Evolutionary conservation across 2,888 invertebrate genomes (phyloP), one percentile per base, ranked within the genome.

Genomic region (Eristalinus sepulchralis): DNA sequence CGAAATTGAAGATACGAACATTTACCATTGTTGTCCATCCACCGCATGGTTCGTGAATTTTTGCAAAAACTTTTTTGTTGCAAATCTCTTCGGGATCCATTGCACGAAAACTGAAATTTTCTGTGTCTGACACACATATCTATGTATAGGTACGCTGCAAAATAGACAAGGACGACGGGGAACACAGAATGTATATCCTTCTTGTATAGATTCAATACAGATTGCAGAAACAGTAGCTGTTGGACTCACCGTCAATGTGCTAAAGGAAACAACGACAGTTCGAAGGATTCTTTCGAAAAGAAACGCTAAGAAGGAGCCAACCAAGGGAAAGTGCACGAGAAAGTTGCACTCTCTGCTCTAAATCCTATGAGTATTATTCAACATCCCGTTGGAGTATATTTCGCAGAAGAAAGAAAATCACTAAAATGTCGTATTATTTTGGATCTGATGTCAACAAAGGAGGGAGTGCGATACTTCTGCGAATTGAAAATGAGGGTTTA

Each of bases 341-440:
- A 86, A 83, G 78, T 86, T 86, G 83, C 86, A 86, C 75, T 86
- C 71, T 62, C 55, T 71, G 55, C 75, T 67, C 39, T n/a, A 79
- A 79, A 78, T 78, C 85, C 77, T 79, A 47, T 24, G 86, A 79
- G 82, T 83, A 83, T 79, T 79, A 79, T 86, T 79, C 86, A 83
- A 67, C 83, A 79, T 83, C 85, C 68, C 78, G n/a, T n/a, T 62
- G 71, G 83, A 83, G 85, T 85, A 62, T 60, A 82, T 81, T 85
- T 81, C 77, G 60, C 63, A 81, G 53, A 80, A 78, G 79, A 75
- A 86, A 53, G 75, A 86, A 83, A 86, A 86, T 83, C 83, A 86
- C 66, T 75, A 71, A 83, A 83, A 79, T 79, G 86, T 79, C 86
- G 70, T 82, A 71, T 82, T 86, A 78, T 86, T 86, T 82, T 70